phyloP scores from a whole-genome alignment of 2,888 invertebrate species.

The Dione juno region DNA sequence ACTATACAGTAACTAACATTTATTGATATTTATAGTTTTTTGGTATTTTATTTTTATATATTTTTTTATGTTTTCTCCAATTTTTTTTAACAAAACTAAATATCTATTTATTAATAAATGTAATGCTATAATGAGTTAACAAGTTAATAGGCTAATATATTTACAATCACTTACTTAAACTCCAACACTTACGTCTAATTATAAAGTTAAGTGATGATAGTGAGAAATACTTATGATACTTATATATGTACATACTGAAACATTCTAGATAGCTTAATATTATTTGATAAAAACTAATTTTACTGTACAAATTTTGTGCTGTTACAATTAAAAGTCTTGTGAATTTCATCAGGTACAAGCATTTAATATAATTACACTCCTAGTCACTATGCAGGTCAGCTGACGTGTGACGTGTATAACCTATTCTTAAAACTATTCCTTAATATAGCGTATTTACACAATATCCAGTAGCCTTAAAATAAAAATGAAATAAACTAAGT shows the following conservation, averaged over 20 bases:
- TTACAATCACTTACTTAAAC: constrained; percentile 5
- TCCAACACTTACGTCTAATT: background rate
- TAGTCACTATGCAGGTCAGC: background rate
- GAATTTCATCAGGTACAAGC: constrained; percentile 20
- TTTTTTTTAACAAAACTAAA: constrained; percentile 1
- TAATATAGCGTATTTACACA: too few relatives aligned
- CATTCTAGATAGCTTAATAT: too few relatives aligned
- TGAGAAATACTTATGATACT: background rate
- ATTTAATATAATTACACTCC: background rate
- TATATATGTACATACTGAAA: too few relatives aligned
- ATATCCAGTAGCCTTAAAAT: too few relatives aligned
- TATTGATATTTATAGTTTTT: background rate
- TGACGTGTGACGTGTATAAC: too few relatives aligned
- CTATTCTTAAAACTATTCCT: too few relatives aligned
- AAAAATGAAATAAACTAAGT: too few relatives aligned
- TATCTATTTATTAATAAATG: background rate
- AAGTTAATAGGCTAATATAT: constrained; percentile 8
- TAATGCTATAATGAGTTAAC: background rate
- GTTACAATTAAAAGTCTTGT: constrained; percentile 17
- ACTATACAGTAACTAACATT: constrained; percentile 6
- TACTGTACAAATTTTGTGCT: constrained; percentile 7
- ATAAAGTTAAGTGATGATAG: background rate
- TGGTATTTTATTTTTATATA: background rate
- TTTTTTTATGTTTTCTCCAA: background rate
- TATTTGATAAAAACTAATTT: too few relatives aligned